Base-by-base conservation (phyloP, 2,888 invertebrate species). In the Odontocerum albicorne region DNA sequence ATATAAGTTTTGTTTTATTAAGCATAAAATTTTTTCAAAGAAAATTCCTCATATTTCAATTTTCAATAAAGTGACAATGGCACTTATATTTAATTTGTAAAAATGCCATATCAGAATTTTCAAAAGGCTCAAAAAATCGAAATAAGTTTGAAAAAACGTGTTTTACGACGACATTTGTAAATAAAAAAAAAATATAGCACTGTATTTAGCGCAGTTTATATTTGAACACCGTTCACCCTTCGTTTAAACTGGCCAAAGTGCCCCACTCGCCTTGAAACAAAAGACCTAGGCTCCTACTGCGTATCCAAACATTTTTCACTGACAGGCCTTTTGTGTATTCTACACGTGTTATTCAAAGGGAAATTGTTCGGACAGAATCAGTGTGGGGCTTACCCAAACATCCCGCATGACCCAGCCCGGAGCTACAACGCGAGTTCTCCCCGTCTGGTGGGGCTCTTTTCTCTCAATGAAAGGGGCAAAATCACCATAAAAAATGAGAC, bases 311-410 rank as follows among this genome's bases (percentile, higher is more conserved):
- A 55, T 43, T 51, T 59, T 55, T 51, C 43, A 20, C 50, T 20
- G 44, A 47, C 55, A 52, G 35, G 20, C 38, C 55, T 52, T 55
- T 55, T 59, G 44, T 55, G 42, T 49, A 47, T 39, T 46, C 47
- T 39, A 55, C 59, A 49, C 55, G 55, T 52, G 55, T 59, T 59
- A 49, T 51, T 59, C 55, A 59, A 59, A 55, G 52, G 52, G 22
- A 59, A 59, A 51, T 55, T 59, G 58, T 59, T 55, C 55, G 38
- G 50, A 59, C 51, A 42, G 39, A 52, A 52, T 49, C 52, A 45
- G 33, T 50, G 32, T 35, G 22, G 49, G 38, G 21, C 39, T 22
- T 33, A n/a, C 40, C 44, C 40, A 38, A 42, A 35, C 39, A 21
- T 27, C 52, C 53, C 49, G 49, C 49, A 54, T 42, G 57, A 49